phyloP scores from a whole-genome alignment of 2,797 vertebrate genomes.

The Rhinatrema bivittatum region DNA sequence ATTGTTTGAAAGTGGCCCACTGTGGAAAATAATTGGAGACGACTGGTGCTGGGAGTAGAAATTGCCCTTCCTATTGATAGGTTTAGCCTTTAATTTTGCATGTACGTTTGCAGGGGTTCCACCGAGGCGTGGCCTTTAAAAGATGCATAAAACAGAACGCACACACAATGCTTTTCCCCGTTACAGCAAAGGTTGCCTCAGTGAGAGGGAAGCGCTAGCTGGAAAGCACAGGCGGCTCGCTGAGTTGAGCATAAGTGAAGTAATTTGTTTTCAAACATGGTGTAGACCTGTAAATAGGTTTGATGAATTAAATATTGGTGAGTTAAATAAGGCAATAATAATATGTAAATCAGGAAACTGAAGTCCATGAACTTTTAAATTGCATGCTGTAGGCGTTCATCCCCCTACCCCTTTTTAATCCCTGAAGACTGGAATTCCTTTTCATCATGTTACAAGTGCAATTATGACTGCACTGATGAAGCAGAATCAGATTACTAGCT shows the following conservation, averaged over 20 bases:
- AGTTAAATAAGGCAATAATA: neutral
- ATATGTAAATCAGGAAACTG: neutral
- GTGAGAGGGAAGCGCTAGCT: neutral
- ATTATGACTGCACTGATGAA: neutral
- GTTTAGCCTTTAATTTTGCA: no score
- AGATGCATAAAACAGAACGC: no score
- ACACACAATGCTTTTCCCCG: neutral
- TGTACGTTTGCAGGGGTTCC: no score
- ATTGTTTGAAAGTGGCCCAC: no score
- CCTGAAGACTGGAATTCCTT: neutral
- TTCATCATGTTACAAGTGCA: neutral
- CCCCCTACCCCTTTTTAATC: neutral
- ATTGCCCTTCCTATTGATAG: no score
- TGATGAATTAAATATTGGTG: neutral
- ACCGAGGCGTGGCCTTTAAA: no score
- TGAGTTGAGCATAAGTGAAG: neutral
- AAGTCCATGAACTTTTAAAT: neutral
- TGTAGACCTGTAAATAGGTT: neutral
- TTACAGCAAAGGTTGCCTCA: conserved; percentile 8
- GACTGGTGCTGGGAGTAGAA: no score
- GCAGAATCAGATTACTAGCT: neutral
- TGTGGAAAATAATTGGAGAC: no score
- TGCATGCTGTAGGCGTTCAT: neutral
- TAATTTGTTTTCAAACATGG: neutral
- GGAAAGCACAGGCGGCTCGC: neutral